A percentile compares a stretch with the other conserved stretches of the same genome.
These are phyloP conservation scores for Bombus consobrinus DNA, from an alignment of 1,140 invertebrate genomes.

Conservation along the genomic window DNA sequence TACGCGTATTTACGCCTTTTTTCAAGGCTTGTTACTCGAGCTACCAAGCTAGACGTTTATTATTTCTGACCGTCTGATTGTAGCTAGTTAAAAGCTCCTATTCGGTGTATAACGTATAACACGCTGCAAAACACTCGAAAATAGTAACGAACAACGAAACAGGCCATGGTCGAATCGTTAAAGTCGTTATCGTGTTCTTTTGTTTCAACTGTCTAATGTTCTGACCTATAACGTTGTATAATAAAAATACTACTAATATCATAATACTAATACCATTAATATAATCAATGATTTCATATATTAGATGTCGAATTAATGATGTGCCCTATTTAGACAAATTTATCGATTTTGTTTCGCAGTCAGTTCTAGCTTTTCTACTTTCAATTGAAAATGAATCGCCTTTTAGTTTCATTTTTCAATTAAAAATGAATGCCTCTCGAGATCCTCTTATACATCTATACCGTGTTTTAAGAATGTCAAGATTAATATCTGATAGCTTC, in stretches of 20 bases:
- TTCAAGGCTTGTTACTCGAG: neutral
- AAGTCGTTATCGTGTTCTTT: neutral
- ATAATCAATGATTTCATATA: too few relatives aligned
- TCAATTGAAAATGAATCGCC: too few relatives aligned
- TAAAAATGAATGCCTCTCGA: too few relatives aligned
- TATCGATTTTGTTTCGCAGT: neutral
- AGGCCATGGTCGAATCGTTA: neutral
- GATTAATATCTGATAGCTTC: neutral
- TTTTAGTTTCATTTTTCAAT: neutral
- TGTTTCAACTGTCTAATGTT: neutral
- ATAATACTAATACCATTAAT: too few relatives aligned
- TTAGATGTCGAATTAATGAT: too few relatives aligned
- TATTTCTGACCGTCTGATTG: slow-evolving; percentile 2
- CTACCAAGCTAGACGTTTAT: neutral
- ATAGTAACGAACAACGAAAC: neutral
- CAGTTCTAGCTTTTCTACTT: neutral
- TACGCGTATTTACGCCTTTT: neutral
- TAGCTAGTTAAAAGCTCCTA: slow-evolving; percentile 56
- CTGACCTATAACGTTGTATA: rapidly evolving
- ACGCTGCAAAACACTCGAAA: slow-evolving; percentile 39
- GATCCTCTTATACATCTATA: too few relatives aligned
- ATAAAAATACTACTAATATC: too few relatives aligned
- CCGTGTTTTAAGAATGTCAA: neutral
- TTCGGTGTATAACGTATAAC: slow-evolving; percentile 51
- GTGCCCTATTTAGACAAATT: too few relatives aligned